Percentiles rank a stretch among this genome's conserved stretches.
phyloP scores from a whole-genome alignment of 2,797 vertebrate genomes.

The Discoglossus pictus region DNA sequence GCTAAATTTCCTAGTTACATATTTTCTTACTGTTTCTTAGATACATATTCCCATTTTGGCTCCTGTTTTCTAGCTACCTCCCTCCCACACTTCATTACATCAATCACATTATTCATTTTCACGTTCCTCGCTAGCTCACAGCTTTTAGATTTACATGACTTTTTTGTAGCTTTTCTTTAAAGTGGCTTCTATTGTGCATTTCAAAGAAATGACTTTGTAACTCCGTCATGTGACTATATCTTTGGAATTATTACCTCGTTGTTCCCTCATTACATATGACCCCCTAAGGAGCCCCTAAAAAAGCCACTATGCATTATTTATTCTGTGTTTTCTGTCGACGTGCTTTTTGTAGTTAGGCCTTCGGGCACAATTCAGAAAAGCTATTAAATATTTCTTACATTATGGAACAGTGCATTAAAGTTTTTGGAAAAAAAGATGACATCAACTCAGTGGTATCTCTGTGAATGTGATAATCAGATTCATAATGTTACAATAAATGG shows the following conservation, averaged over 20 bases:
- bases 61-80: no score
- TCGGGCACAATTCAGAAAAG: conserved; percentile 27
- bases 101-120: neutral
- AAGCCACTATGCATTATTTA: conserved; percentile 38
- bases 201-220: neutral
- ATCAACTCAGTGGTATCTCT: no score
- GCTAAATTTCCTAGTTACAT: no score
- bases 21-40: no score
- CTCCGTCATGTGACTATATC: conserved; percentile 8
- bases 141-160: neutral
- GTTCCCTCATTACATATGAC: conserved; percentile 25
- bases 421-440: no score
- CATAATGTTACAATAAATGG: no score
- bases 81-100: no score
- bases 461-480: no score
- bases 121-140: neutral
- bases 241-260: conserved; percentile 4
- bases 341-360: conserved; percentile 20
- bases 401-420: conserved; percentile 7
- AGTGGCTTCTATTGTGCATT: neutral
- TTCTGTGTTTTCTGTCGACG: conserved; percentile 11
- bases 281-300: conserved; percentile 9
- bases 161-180: conserved; percentile 10
- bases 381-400: conserved; percentile 31
- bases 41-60: no score